phyloP scores from a whole-genome alignment of 2,113 vertebrate genomes.

The Chaetodon trifascialis region DNA sequence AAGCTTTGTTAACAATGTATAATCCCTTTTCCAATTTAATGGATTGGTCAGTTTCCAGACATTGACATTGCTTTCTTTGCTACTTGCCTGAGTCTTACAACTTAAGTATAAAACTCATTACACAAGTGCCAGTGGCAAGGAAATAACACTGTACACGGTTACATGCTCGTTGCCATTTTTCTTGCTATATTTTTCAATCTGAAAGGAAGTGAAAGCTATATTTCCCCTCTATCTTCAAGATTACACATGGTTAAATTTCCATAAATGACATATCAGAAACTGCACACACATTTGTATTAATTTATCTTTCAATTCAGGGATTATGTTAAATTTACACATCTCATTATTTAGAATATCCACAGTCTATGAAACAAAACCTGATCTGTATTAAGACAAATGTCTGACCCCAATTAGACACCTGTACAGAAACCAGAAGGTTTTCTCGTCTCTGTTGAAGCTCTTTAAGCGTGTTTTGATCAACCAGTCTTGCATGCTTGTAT shows the following conservation, averaged over 20 bases:
- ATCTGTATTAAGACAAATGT: not conserved
- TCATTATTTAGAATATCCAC: not conserved
- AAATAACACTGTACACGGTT: slow-evolving; percentile 33
- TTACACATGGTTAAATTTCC: not conserved
- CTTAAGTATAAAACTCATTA: slow-evolving; percentile 56
- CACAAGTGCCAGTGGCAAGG: slow-evolving; percentile 36
- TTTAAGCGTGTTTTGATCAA: not conserved
- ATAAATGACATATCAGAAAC: not conserved
- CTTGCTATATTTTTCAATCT: slow-evolving; percentile 1
- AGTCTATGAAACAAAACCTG: not conserved
- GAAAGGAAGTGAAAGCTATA: not conserved
- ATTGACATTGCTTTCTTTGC: slow-evolving; percentile 57
- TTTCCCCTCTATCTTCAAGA: slow-evolving; percentile 1
- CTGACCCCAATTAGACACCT: not conserved
- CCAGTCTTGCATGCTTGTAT: not conserved
- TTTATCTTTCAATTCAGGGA: not conserved
- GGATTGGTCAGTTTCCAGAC: slow-evolving; percentile 63
- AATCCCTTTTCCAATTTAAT: slow-evolving; percentile 73
- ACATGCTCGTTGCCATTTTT: slow-evolving; percentile 6
- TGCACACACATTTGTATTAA: not conserved
- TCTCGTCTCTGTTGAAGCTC: not conserved
- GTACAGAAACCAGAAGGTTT: not conserved
- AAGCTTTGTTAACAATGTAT: slow-evolving; percentile 62
- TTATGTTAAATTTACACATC: not conserved
- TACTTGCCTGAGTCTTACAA: slow-evolving; percentile 51